Evolutionary conservation across 2,888 invertebrate species (phyloP).

Genomic region (Coleophora flavipennella): DNA sequence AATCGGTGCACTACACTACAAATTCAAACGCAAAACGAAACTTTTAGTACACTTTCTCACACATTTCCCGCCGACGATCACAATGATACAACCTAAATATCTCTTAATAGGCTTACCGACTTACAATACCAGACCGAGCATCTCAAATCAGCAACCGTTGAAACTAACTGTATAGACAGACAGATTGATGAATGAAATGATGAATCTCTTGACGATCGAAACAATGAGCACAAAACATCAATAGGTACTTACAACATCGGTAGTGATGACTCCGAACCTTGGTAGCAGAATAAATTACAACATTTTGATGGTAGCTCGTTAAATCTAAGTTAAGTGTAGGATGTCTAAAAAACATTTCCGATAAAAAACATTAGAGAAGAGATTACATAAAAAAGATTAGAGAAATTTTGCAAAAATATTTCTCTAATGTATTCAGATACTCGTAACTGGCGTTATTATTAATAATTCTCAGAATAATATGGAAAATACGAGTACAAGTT

Average conservation of each 20-base stretch:
- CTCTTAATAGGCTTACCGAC: slow-evolving; percentile 14
- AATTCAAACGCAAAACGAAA: slow-evolving; percentile 11
- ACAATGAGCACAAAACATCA: slow-evolving; percentile 50
- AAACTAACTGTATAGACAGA: slow-evolving; percentile 32
- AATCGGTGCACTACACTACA: slow-evolving; percentile 2
- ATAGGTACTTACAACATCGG: slow-evolving; percentile 22
- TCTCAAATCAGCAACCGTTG: slow-evolving; percentile 22
- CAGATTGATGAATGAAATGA: slow-evolving; percentile 34
- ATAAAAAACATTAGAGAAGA: too few species aligned
- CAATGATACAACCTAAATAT: slow-evolving; percentile 18
- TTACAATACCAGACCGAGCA: slow-evolving; percentile 14
- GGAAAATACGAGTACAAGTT: too few species aligned
- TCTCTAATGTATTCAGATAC: too few species aligned
- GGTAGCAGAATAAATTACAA: slow-evolving; percentile 48
- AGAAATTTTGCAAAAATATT: too few species aligned
- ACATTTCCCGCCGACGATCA: slow-evolving; percentile 6
- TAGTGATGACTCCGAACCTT: slow-evolving; percentile 37
- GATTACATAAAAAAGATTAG: too few species aligned
- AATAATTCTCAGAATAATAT: too few species aligned
- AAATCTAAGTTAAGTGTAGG: slow-evolving; percentile 16
- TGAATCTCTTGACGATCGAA: slow-evolving; percentile 47
- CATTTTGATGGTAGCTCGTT: slow-evolving; percentile 41
- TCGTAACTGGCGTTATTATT: too few species aligned
- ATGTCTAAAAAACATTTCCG: too few species aligned
- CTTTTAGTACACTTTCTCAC: slow-evolving; percentile 15